Evolutionary conservation across 1,140 invertebrate species (phyloP).

Genomic region (Heliothis subflexa): DNA sequence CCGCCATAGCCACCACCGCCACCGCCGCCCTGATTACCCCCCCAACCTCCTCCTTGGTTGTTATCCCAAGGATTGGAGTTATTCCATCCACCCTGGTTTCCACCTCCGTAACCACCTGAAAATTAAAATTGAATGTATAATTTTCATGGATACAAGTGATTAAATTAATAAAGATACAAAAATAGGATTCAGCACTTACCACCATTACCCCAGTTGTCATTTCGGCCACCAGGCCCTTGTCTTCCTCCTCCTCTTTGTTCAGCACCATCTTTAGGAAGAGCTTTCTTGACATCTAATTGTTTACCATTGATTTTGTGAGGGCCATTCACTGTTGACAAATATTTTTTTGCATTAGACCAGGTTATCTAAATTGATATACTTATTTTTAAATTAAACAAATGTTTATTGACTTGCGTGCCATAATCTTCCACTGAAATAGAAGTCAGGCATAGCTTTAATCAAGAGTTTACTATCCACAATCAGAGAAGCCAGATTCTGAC

Average conservation of each 20-base stretch:
- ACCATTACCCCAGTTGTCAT: slow-evolving; percentile 79
- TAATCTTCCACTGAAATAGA: slow-evolving; percentile 61
- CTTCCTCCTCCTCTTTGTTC: slow-evolving; percentile 88
- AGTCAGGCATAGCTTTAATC: slow-evolving; percentile 82
- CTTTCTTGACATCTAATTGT: slow-evolving; percentile 94
- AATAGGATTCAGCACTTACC: slow-evolving; percentile 56
- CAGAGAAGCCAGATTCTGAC: slow-evolving; percentile 82
- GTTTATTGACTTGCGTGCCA: slow-evolving; percentile 82
- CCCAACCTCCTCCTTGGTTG: slow-evolving; percentile 76
- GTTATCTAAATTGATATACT: too few species aligned
- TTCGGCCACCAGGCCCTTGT: slow-evolving; percentile 76
- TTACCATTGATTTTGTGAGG: slow-evolving; percentile 93
- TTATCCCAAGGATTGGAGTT: slow-evolving; percentile 80
- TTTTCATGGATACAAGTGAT: too few species aligned
- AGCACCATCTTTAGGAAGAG: slow-evolving; percentile 90
- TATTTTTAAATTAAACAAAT: slow-evolving; percentile 47
- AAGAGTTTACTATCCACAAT: slow-evolving; percentile 81
- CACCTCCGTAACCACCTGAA: slow-evolving; percentile 78
- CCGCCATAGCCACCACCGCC: slow-evolving; percentile 74
- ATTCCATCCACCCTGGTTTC: slow-evolving; percentile 78
- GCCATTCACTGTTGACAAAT: slow-evolving; percentile 87
- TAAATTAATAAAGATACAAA: background rate
- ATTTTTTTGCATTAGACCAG: background rate
- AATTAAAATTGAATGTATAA: slow-evolving; percentile 31
- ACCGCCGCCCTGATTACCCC: slow-evolving; percentile 77